Evolutionary conservation across 2,888 invertebrate genomes (phyloP).

Genomic region (Luperina testacea): DNA sequence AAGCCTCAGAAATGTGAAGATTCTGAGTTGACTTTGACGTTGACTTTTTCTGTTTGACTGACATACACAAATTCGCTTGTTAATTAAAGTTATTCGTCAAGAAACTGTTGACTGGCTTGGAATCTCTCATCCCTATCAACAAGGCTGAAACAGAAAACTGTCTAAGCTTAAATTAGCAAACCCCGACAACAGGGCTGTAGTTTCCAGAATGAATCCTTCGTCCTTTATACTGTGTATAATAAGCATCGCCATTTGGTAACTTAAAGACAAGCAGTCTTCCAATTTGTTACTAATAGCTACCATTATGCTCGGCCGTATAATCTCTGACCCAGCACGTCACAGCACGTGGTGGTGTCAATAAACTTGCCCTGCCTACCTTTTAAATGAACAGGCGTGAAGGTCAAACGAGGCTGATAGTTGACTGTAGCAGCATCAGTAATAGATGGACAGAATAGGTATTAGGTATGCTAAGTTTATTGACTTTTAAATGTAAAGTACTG

Average conservation of each 20-base stretch:
- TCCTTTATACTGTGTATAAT: not conserved
- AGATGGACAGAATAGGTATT: not conserved
- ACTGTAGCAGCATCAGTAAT: constrained; percentile 1
- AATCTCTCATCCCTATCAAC: not conserved
- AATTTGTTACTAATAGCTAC: constrained; percentile 12
- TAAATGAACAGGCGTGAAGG: constrained; percentile 43
- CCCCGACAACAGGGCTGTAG: not conserved
- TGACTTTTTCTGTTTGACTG: no score
- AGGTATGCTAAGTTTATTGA: not conserved
- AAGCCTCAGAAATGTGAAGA: not conserved
- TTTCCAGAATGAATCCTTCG: not conserved
- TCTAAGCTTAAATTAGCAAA: not conserved
- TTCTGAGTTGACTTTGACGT: no score
- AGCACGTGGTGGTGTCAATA: constrained; percentile 48
- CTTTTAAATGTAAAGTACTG: not conserved
- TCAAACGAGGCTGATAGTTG: constrained; percentile 24
- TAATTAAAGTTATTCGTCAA: not conserved
- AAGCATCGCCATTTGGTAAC: not conserved
- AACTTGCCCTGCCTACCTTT: constrained; percentile 41
- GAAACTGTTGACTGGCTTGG: not conserved
- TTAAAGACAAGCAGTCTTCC: not conserved
- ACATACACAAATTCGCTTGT: not conserved
- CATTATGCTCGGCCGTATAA: constrained; percentile 16
- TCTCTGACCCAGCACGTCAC: constrained; percentile 49
- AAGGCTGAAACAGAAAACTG: not conserved